phyloP scores from a whole-genome alignment of 92 coral and sea anemone genomes.

The Pocillopora meandrina region DNA sequence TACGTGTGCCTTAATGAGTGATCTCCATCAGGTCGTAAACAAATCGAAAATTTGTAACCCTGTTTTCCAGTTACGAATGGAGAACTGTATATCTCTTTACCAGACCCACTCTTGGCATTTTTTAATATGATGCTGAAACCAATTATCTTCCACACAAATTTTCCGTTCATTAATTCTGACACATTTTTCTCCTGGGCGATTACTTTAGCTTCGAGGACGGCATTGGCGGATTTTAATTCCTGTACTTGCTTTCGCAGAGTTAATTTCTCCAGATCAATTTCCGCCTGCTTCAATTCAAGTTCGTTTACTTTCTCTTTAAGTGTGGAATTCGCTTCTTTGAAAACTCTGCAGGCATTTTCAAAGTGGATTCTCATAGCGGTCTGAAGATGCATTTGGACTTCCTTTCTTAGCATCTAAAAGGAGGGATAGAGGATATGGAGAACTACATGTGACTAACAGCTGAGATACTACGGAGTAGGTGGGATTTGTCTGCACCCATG shows the following conservation, averaged over 20 bases:
- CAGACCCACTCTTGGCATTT: conserved; percentile 17
- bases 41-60: conserved; percentile 39
- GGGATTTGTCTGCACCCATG: no score
- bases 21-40: conserved; percentile 38
- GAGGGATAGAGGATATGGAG: no score
- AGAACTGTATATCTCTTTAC: conserved; percentile 9
- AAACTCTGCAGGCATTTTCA: conserved; percentile 9
- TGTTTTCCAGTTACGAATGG: conserved; percentile 39
- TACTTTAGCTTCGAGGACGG: not conserved
- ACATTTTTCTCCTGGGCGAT: not conserved
- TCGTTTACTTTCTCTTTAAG: not conserved
- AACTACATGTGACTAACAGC: not conserved
- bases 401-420: conserved; percentile 34
- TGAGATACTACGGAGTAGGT: not conserved
- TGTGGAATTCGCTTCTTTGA: conserved; percentile 2
- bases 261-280: not conserved
- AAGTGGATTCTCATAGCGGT: conserved; percentile 29
- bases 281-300: not conserved
- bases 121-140: conserved; percentile 19
- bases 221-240: not conserved
- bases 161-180: not conserved
- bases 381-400: conserved; percentile 42
- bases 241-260: not conserved
- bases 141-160: conserved; percentile 46
- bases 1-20: conserved; percentile 12